These are phyloP conservation scores for Microcebus ravelobensis DNA, from an alignment of 2,113 vertebrate species.

Conservation along the genomic window DNA sequence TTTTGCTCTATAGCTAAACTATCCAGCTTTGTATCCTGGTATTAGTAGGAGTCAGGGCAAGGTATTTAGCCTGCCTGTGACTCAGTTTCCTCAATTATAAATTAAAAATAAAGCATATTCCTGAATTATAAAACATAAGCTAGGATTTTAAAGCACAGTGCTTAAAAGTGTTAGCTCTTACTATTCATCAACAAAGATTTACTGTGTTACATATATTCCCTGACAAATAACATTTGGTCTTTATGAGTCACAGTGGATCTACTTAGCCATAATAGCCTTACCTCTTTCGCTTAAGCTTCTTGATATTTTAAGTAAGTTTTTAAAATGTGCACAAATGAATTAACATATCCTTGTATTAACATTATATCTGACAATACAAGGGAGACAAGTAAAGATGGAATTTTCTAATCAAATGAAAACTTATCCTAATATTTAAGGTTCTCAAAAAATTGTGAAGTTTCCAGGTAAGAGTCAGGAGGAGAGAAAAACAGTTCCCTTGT, in stretches of 20 bases:
- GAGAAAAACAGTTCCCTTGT: neutral
- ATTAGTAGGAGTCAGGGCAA: neutral
- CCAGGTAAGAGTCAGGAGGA: neutral
- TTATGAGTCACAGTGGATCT: neutral
- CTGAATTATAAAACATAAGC: neutral
- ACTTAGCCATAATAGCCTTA: neutral
- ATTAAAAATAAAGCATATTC: neutral
- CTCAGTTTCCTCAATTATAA: constrained; percentile 5
- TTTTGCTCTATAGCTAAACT: neutral
- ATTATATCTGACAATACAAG: neutral
- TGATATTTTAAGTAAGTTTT: neutral
- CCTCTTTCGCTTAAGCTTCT: neutral
- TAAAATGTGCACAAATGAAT: neutral
- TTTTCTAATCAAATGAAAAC: neutral
- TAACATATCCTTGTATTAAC: neutral
- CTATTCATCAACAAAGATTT: neutral
- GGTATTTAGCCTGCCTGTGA: neutral
- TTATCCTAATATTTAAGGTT: neutral
- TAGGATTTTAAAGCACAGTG: neutral
- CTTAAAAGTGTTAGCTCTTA: neutral
- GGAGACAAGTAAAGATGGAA: neutral
- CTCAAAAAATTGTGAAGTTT: neutral
- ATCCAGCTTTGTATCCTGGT: neutral
- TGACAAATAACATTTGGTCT: neutral
- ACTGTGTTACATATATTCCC: neutral